Percentiles rank a stretch among this genome's conserved stretches.
Evolutionary conservation across 2,113 vertebrate genomes (phyloP).

Genomic region (Aegotheles bennettii): DNA sequence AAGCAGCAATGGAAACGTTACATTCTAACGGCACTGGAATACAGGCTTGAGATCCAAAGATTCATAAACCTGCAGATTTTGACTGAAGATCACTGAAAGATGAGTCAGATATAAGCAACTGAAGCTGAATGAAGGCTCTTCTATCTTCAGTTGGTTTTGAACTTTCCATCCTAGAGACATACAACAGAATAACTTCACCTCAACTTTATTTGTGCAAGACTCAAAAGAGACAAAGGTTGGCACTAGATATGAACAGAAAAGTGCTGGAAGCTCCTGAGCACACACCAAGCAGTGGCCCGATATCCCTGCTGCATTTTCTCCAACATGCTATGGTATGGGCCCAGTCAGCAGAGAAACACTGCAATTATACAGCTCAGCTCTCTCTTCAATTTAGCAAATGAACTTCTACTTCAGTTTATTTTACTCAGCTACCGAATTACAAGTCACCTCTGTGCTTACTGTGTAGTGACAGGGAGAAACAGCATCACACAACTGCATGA

Average conservation of each 20-base stretch:
- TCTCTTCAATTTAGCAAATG: not conserved
- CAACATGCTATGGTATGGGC: rapidly evolving
- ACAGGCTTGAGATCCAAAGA: not conserved
- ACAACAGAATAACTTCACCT: not conserved
- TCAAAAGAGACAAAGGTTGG: not conserved
- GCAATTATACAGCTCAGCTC: not conserved
- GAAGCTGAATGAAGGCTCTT: not conserved
- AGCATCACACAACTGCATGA: not conserved
- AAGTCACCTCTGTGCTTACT: not conserved
- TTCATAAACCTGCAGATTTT: not conserved
- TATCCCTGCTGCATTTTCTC: not conserved
- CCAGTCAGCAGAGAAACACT: not conserved
- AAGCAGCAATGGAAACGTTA: constrained; percentile 49
- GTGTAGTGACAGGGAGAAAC: not conserved
- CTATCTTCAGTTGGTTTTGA: not conserved
- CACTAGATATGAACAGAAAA: not conserved
- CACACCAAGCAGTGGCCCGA: not conserved
- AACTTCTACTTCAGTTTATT: not conserved
- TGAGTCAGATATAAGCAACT: not conserved
- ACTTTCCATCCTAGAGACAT: not conserved
- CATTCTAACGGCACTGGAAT: not conserved
- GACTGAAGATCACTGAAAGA: not conserved
- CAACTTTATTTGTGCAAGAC: not conserved
- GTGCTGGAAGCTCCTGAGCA: not conserved
- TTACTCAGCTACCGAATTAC: not conserved